Evolutionary conservation across 2,888 invertebrate genomes (phyloP).

Genomic region (Nemapogon koenigi): DNA sequence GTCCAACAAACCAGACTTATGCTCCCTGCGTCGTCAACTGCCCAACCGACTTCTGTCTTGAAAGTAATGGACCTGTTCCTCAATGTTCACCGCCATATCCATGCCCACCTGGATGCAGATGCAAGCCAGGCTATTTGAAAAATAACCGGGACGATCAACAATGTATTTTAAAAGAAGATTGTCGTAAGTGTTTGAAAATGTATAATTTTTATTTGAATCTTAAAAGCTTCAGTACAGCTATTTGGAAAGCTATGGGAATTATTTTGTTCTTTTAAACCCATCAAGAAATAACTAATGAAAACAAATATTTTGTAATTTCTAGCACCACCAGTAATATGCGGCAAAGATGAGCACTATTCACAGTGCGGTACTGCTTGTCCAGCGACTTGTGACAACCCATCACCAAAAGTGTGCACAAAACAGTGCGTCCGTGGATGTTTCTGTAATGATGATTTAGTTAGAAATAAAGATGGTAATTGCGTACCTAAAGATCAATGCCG

Average conservation of each 20-base stretch:
- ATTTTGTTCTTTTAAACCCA: too few relatives aligned
- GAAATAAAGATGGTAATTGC: constrained; percentile 17
- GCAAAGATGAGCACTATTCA: constrained; percentile 11
- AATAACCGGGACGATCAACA: constrained; percentile 6
- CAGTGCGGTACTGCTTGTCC: constrained; percentile 16
- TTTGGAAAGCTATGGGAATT: too few relatives aligned
- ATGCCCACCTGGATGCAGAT: constrained; percentile 10
- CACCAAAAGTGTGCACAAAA: constrained; percentile 7
- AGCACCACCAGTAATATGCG: constrained; percentile 10
- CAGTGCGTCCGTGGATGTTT: constrained; percentile 13
- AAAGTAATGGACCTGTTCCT: constrained; percentile 8
- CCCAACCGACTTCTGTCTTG: constrained; percentile 5
- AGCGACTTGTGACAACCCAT: constrained; percentile 14
- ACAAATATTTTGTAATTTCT: too few relatives aligned
- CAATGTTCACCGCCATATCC: constrained; percentile 6
- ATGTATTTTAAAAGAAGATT: constrained; percentile 13
- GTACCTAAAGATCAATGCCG: constrained; percentile 16
- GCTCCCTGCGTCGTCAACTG: constrained; percentile 10
- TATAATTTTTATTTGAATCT: too few relatives aligned
- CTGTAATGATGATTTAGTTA: constrained; percentile 11
- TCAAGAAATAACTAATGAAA: too few relatives aligned
- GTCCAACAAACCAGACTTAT: constrained; percentile 1
- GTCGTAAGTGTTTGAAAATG: constrained; percentile 19
- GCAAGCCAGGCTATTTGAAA: constrained; percentile 13
- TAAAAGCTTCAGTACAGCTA: too few relatives aligned